Evolutionary conservation across 2,797 vertebrate species (phyloP), one percentile per base, ranked within the genome.

Genomic region (Eurystomus glaucurus): DNA sequence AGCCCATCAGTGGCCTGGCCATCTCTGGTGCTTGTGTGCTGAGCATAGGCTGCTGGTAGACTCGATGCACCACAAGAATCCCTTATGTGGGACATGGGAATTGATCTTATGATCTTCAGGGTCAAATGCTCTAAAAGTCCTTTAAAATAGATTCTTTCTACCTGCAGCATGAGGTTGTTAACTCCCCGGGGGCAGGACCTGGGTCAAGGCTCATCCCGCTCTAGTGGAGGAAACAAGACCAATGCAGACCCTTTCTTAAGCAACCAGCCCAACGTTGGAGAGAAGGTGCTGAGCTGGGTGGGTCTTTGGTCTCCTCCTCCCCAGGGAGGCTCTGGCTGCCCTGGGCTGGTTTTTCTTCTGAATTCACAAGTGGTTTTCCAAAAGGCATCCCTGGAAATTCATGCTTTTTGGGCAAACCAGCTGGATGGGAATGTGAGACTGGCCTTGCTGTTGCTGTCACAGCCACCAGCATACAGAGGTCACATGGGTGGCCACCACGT

Each of bases 261-360:
- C 21, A 43, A 11, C 16, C 25, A 79, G 60, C 9, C 18, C 50
- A n/a, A 3, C 0, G 0, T 0, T 41, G 21, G 41, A 51, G 26
- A 86, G 54, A 62, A 66, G 5, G 10, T 46, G 26, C 13, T 62
- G 76, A 33, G 5, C 26, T 72, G 48, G 17, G 8, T 10, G 29
- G 3, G 3, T 33, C 57, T 39, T 66, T 4, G 4, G 14, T 64
- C 4, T 72, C 3, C n/a, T 74, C 62, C 26, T 28, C 72, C 28
- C 10, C n/a, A 57, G 20, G 0, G 31, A 85, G 26, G 15, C 9
- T 79, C 55, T 82, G 51, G 31, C 33, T 88, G 51, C 45, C 29
- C 19, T 45, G 21, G 18, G 35, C 9, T 87, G 55, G 0, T 10
- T 69, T 69, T 57, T 7, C 35, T 71, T 39, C 60, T 6, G n/a